These are phyloP conservation scores for Nemapogon koenigi DNA, from an alignment of 2,888 invertebrate genomes.

Conservation along the genomic window DNA sequence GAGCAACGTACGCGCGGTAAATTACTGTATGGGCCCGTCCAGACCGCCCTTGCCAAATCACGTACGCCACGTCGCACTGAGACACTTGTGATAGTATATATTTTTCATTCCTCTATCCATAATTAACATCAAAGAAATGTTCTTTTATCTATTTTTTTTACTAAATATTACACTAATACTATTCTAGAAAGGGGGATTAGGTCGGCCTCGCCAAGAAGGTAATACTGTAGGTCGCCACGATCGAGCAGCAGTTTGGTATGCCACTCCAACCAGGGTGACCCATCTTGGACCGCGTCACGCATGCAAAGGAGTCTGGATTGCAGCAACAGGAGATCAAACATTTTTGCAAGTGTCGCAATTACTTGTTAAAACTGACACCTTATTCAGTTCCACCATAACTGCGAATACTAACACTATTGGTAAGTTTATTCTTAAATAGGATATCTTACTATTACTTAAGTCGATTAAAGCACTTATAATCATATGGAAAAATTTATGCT, in stretches of 20 bases:
- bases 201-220: slow-evolving; percentile 54
- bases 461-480: background rate
- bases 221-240: slow-evolving; percentile 31
- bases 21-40: too few relatives aligned
- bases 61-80: background rate
- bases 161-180: background rate
- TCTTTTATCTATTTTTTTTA: background rate
- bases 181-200: slow-evolving; percentile 67
- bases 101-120: background rate
- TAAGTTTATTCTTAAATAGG: slow-evolving; percentile 35
- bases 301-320: slow-evolving; percentile 90
- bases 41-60: background rate
- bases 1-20: too few relatives aligned
- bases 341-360: slow-evolving; percentile 92
- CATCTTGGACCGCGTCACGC: slow-evolving; percentile 86
- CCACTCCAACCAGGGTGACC: slow-evolving; percentile 77
- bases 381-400: slow-evolving; percentile 87
- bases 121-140: background rate
- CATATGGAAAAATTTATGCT: too few relatives aligned
- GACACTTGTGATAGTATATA: background rate
- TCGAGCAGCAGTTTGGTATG: slow-evolving; percentile 71
- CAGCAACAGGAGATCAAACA: slow-evolving; percentile 96
- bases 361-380: slow-evolving; percentile 88
- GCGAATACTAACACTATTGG: slow-evolving; percentile 86
- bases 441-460: background rate